A percentile compares a stretch with the other conserved stretches of the same genome.
Conservation (phyloP, 2,888 invertebrate species). For the Magallana nippona region DNA sequence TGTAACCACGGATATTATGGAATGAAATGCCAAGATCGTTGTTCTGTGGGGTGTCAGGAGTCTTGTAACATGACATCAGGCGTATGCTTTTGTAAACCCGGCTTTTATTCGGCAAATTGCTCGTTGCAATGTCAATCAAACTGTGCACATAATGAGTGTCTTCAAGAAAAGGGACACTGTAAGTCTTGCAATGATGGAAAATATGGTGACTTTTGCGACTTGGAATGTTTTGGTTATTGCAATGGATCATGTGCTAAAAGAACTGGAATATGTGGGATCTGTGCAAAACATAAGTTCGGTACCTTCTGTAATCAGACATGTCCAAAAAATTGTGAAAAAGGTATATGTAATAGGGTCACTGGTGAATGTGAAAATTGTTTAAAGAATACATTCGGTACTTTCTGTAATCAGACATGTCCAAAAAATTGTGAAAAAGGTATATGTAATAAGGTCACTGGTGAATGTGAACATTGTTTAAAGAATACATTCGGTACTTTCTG, state of each 20-base stretch:
- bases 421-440: too few relatives aligned
- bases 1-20: background rate
- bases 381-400: background rate
- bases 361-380: background rate
- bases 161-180: background rate
- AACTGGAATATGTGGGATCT: background rate
- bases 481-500: too few relatives aligned
- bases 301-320: background rate
- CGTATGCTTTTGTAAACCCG: background rate
- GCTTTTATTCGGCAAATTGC: background rate
- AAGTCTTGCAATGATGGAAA: background rate
- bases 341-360: background rate
- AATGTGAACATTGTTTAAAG: background rate
- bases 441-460: too few relatives aligned
- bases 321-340: background rate
- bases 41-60: background rate
- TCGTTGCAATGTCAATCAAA: background rate
- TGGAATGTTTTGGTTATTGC: background rate
- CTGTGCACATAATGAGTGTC: background rate
- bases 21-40: background rate
- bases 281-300: background rate
- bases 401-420: background rate
- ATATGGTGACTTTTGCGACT: background rate
- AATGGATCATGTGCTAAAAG: background rate
- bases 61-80: background rate